Base-by-base conservation (phyloP, 2,113 vertebrate species). In the Phrynosoma blainvillii region DNA sequence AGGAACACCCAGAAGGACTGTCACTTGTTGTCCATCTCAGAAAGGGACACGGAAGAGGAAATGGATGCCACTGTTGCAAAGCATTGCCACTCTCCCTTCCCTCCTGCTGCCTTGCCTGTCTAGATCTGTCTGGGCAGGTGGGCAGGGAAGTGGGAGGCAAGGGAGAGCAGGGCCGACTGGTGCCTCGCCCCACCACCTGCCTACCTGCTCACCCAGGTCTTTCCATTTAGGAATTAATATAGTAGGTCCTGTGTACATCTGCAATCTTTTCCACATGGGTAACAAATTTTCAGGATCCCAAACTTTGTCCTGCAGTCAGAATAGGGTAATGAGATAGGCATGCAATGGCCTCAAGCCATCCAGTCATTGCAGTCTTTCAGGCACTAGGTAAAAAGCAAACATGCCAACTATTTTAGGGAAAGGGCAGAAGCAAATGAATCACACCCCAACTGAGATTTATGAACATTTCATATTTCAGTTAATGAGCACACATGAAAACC, bases 321-420 rank as follows among this genome's bases (percentile, higher is more conserved):
- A 71, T 25, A 68, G 88, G 30, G 36, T 52, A 20, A 59, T 54
- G 5, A 1, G 74, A 2, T 74, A 76, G 47, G n/a, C 85, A 62
- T 75, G 84, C 65, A 88, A 74, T 78, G 40, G 36, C 5, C 16
- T 5, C 81, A 23, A 32, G 56, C 87, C 80, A 36, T 0, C 27
- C 82, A 25, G 75, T 27, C 66, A 85, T 66, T 92, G 68, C 27
- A 82, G 52, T 81, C 85, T 42, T 36, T 84, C 40, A 77, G 23
- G 32, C 36, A 42, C 21, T 77, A 77, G 21, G 54, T 14, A 23
- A 59, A 13, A 83, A 30, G 0, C 1, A 40, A 36, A 0, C 21
- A 6, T 89, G 86, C 90, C 88, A 86, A 91, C 88, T 40, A 54
- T 20, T 68, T 68, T 5, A 89, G 21, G 79, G 47, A 2, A 77